These are phyloP conservation scores for Eristalis tenax DNA, from an alignment of 2,888 invertebrate genomes.

Conservation along the genomic window DNA sequence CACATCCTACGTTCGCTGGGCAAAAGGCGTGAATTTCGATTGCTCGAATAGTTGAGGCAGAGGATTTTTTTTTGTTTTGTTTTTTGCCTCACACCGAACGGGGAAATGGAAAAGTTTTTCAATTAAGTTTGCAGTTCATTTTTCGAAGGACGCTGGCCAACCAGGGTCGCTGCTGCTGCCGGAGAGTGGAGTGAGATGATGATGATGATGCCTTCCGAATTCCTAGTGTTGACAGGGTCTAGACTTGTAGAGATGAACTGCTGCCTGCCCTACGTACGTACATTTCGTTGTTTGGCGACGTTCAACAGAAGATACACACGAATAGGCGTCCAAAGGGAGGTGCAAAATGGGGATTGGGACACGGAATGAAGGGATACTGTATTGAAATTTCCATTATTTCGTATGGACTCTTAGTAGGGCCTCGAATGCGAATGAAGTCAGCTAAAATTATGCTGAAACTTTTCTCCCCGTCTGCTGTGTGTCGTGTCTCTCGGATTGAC, in stretches of 20 bases:
- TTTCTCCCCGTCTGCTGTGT: conserved; percentile 58
- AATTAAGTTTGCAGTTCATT: conserved; percentile 72
- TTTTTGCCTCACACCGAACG: conserved; percentile 29
- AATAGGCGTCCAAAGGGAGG: neutral
- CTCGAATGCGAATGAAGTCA: conserved; percentile 68
- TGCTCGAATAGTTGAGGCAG: conserved; percentile 61
- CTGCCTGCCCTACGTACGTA: conserved; percentile 25
- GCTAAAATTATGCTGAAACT: conserved; percentile 70
- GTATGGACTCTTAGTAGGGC: conserved; percentile 45
- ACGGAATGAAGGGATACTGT: conserved; percentile 52
- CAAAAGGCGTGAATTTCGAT: conserved; percentile 68
- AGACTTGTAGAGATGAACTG: conserved; percentile 68
- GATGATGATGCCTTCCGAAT: conserved; percentile 48
- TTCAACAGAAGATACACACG: conserved; percentile 54
- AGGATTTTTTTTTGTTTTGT: conserved; percentile 1
- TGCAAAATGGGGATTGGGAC: neutral
- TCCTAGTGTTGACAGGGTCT: conserved; percentile 71
- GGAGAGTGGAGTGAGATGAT: neutral
- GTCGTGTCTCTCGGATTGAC: conserved; percentile 43
- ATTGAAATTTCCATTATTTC: conserved; percentile 69
- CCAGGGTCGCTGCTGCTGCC: neutral
- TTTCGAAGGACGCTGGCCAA: conserved; percentile 57
- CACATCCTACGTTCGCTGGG: conserved; percentile 26
- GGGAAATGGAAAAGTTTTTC: conserved; percentile 70
- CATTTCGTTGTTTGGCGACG: conserved; percentile 30